Evolutionary conservation across 2,888 invertebrate species (phyloP).

Genomic region (Hypomecis punctinalis): DNA sequence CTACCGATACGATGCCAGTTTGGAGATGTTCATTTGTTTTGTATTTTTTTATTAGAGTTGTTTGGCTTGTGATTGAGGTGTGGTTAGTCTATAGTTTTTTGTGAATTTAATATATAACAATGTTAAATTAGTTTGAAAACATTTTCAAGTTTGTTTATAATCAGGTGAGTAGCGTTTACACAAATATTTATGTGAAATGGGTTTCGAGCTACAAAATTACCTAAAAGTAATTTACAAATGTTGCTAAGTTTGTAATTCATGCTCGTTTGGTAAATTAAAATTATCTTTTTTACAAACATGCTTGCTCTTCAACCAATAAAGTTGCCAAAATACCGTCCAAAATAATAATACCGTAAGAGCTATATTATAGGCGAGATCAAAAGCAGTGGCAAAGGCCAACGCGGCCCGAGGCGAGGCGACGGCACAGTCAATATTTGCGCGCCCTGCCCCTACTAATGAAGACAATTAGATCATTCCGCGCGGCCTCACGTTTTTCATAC

Average conservation of each 20-base stretch:
- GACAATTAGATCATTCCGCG: slow-evolving; percentile 85
- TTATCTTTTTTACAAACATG: too few relatives aligned
- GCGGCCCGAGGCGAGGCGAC: slow-evolving; percentile 61
- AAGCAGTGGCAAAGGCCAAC: slow-evolving; percentile 44
- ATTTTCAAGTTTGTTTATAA: too few relatives aligned
- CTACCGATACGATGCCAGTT: slow-evolving; percentile 53
- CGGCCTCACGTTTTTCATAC: slow-evolving; percentile 83
- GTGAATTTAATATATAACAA: too few relatives aligned
- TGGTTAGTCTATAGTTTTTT: too few relatives aligned
- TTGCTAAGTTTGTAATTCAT: too few relatives aligned
- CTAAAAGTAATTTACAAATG: too few relatives aligned
- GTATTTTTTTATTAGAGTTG: slow-evolving; percentile 14
- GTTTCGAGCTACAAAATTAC: too few relatives aligned
- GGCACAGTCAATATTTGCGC: slow-evolving; percentile 81
- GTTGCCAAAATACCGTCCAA: not conserved
- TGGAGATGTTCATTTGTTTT: slow-evolving; percentile 44
- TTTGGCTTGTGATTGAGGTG: not conserved
- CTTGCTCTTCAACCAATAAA: not conserved
- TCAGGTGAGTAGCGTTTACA: too few relatives aligned
- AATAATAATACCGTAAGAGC: slow-evolving; percentile 35
- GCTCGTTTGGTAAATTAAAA: too few relatives aligned
- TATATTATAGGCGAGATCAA: slow-evolving; percentile 43
- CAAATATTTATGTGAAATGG: too few relatives aligned
- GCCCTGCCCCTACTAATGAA: slow-evolving; percentile 82
- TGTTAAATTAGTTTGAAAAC: too few relatives aligned